Conservation (phyloP, 1,140 invertebrate genomes). For the Liolophura sinensis region DNA sequence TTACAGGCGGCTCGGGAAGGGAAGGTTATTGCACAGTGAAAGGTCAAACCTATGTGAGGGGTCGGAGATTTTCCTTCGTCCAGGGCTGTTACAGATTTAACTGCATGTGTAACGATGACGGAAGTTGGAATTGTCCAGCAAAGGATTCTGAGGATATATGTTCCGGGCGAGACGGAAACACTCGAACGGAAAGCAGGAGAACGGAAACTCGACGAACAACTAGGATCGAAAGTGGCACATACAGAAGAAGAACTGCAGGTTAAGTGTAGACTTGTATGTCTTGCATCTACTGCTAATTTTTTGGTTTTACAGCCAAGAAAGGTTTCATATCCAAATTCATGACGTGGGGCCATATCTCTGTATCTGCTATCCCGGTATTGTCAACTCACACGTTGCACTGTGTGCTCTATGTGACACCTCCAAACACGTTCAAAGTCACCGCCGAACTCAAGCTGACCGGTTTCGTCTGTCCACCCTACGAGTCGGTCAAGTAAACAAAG, state of each 20-base stretch:
- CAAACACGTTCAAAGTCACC: too few species aligned
- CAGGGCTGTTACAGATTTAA: constrained; percentile 27
- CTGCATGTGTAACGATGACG: constrained; percentile 37
- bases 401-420: too few species aligned
- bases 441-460: too few species aligned
- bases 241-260: background rate
- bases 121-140: constrained; percentile 14
- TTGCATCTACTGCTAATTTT: constrained; percentile 13
- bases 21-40: constrained; percentile 20
- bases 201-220: background rate
- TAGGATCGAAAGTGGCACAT: background rate
- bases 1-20: too few species aligned
- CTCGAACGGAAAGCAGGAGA: background rate
- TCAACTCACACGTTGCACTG: too few species aligned
- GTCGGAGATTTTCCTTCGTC: constrained; percentile 18
- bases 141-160: constrained; percentile 16
- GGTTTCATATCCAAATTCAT: background rate
- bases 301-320: constrained; percentile 15
- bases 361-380: constrained; percentile 1
- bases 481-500: too few species aligned
- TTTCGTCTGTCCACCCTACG: too few species aligned
- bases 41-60: constrained; percentile 10
- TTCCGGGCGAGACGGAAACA: background rate
- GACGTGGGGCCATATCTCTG: background rate
- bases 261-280: constrained; percentile 3